These are phyloP conservation scores for Hipposideros armiger DNA, from an alignment of 2,113 vertebrate species.

Conservation along the genomic window DNA sequence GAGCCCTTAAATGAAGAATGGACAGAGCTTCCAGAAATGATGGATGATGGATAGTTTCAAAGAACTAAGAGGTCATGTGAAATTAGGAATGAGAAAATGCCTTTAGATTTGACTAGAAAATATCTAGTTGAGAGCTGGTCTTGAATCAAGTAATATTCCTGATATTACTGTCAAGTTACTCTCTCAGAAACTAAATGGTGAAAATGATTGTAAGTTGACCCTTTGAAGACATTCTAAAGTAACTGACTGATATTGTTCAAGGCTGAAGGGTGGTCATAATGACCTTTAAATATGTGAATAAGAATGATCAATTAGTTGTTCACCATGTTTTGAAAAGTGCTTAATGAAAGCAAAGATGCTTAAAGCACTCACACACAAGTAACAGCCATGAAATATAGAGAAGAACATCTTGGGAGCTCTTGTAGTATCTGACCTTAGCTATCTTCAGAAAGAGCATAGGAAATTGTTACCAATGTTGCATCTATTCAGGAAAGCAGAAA, in stretches of 20 bases:
- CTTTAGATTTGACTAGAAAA: not conserved
- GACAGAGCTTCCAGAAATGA: not conserved
- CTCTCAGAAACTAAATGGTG: slow-evolving; percentile 22
- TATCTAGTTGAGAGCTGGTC: not conserved
- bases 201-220: not conserved
- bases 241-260: not conserved
- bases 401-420: not conserved
- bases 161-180: not conserved
- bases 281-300: not conserved
- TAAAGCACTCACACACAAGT: not conserved
- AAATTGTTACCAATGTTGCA: slow-evolving; percentile 7
- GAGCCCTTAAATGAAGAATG: not conserved
- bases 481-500: not conserved
- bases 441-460: not conserved
- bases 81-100: not conserved
- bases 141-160: not conserved
- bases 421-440: not conserved
- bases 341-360: slow-evolving; percentile 1
- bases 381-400: not conserved
- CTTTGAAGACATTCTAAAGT: not conserved
- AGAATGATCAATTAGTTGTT: not conserved
- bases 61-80: not conserved
- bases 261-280: not conserved
- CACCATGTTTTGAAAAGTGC: not conserved
- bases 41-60: not conserved